Conservation (phyloP, 2,113 vertebrate species). For the Emydocephalus ijimae region DNA sequence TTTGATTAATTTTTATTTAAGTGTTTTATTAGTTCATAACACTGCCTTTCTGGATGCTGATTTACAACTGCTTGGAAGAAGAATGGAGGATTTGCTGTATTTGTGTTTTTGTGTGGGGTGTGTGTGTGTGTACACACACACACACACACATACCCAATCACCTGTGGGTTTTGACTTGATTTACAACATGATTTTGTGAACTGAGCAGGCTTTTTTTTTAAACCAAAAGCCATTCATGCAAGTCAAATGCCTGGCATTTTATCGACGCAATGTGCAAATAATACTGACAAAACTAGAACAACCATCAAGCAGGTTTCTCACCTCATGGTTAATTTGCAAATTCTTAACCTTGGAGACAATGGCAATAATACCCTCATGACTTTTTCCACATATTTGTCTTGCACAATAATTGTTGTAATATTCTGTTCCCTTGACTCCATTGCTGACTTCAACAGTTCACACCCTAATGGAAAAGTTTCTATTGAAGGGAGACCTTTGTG, state of each 20-base stretch:
- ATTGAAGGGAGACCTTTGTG: constrained; percentile 30
- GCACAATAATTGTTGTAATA: constrained; percentile 24
- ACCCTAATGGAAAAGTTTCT: constrained; percentile 41
- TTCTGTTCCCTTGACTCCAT: constrained; percentile 29
- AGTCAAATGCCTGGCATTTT: constrained; percentile 55
- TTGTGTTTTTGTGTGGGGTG: not conserved
- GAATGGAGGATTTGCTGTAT: not conserved
- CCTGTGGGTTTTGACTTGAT: not conserved
- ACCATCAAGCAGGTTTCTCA: constrained; percentile 54
- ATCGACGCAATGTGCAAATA: constrained; percentile 39
- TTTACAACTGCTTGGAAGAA: not conserved
- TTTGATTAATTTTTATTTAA: too few relatives aligned
- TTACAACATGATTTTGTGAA: constrained; percentile 28
- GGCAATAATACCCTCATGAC: constrained; percentile 10
- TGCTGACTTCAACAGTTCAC: constrained; percentile 44
- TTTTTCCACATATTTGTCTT: constrained; percentile 39
- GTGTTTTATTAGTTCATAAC: too few relatives aligned
- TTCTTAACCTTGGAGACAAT: constrained; percentile 9
- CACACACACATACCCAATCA: too few relatives aligned
- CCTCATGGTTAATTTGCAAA: constrained; percentile 55
- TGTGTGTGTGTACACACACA: too few relatives aligned
- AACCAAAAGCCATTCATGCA: constrained; percentile 43
- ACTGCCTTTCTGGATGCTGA: not conserved
- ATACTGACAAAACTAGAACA: constrained; percentile 42
- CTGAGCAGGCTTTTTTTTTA: constrained; percentile 31